These are phyloP conservation scores for Ylistrum balloti DNA, from an alignment of 1,140 invertebrate genomes.

Conservation along the genomic window DNA sequence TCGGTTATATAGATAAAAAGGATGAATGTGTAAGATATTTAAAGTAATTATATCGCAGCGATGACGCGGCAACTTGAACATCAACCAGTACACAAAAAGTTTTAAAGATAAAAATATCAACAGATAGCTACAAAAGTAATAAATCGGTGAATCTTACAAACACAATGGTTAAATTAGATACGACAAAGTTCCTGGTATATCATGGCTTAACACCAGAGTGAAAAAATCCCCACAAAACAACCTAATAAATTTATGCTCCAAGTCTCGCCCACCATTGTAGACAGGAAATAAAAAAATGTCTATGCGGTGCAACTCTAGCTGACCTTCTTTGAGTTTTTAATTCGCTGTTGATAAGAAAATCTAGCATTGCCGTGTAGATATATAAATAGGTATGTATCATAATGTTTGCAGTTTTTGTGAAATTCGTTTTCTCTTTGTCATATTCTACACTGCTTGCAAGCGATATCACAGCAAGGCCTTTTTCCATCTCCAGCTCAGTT, in stretches of 20 bases:
- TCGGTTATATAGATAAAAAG: background rate
- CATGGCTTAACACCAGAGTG: constrained; percentile 1
- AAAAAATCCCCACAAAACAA: background rate
- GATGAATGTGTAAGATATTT: background rate
- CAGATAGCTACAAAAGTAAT: background rate
- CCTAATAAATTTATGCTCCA: background rate
- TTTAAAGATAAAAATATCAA: background rate
- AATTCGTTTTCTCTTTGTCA: no score
- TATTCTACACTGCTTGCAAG: no score
- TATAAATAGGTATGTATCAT: no score
- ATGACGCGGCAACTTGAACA: background rate
- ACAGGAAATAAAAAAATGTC: background rate
- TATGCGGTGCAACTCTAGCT: no score
- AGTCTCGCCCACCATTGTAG: background rate
- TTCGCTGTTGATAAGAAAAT: no score
- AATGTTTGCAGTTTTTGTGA: no score
- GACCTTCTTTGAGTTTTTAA: no score
- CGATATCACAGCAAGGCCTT: no score
- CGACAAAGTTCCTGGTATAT: background rate
- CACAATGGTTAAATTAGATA: background rate
- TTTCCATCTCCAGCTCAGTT: no score
- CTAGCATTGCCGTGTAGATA: no score
- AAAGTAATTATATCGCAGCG: background rate
- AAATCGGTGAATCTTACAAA: constrained; percentile 18
- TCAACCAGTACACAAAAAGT: background rate